Percentiles rank a stretch among this genome's conserved stretches.
Conservation (phyloP, 2,888 invertebrate genomes). For the Drosophila lutescens region DNA sequence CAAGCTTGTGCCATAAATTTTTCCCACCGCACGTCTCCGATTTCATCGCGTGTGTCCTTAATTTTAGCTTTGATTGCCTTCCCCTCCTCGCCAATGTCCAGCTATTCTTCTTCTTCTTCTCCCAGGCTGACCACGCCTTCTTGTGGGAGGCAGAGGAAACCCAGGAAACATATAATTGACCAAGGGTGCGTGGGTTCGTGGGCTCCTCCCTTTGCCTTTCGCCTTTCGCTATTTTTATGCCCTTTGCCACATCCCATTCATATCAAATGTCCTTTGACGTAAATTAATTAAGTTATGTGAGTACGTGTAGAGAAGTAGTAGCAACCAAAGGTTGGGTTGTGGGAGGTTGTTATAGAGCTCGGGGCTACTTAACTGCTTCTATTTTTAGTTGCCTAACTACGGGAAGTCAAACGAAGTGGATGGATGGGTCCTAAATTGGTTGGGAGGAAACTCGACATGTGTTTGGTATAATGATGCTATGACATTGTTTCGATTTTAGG, state of each 20-base stretch:
- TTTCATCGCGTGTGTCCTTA: conserved; percentile 73
- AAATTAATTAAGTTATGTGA: conserved; percentile 76
- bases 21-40: conserved; percentile 13
- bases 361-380: conserved; percentile 36
- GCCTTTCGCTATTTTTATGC: conserved; percentile 54
- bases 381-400: conserved; percentile 33
- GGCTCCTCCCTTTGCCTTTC: not conserved
- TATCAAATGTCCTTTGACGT: conserved; percentile 76
- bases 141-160: not conserved
- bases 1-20: conserved; percentile 62
- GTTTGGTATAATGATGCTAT: not conserved
- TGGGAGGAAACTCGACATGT: conserved; percentile 13
- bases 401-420: conserved; percentile 5
- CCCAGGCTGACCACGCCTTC: conserved; percentile 29
- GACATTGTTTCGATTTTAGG: too few relatives aligned
- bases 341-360: conserved; percentile 6
- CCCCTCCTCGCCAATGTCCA: conserved; percentile 21
- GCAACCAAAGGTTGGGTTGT: not conserved
- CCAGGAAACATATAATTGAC: conserved; percentile 22
- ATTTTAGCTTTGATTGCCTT: conserved; percentile 71
- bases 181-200: conserved; percentile 7
- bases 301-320: not conserved
- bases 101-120: conserved; percentile 6
- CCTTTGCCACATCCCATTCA: conserved; percentile 36
- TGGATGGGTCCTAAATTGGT: not conserved